Base-by-base conservation (phyloP, 1,140 invertebrate genomes). In the Drepana arcuata region DNA sequence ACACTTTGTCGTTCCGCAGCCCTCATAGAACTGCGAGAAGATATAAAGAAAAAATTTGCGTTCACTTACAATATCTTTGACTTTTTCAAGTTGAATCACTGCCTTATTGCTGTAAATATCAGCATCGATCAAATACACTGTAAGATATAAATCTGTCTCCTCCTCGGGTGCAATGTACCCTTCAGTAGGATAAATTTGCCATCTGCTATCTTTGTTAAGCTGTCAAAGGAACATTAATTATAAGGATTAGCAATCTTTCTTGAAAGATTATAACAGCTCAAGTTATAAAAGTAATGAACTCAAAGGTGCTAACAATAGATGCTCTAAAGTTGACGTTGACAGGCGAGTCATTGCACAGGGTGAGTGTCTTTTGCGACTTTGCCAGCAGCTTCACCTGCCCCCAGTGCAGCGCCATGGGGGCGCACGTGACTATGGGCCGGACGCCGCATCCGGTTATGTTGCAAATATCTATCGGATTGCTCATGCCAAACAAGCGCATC, bases 61-160 rank as follows among this genome's bases (percentile, higher is more conserved):
- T 13, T n/a, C 12, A 64, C 73, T 60, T 38, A 81, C 77, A 34
- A 79, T 75, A 39, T 82, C 78, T 35, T 73, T 82, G 0, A 75
- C 69, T 66, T 67, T 75, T 35, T 82, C 72, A 28, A 82, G 47
- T 23, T 82, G 70, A 34, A 82, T 60, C 6, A 78, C 52, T 11
- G 62, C 69, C 59, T 75, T 82, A 37, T 79, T 82, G 0, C 64
- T 63, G 35, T 78, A 78, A 7, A 40, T 56, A 14, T 62, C 62
- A 10, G 78, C 68, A 33, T 82, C 78, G 15, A 72, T 49, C 15
- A 82, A 50, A 44, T 62, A 72, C 0, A 79, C 34, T 12, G 45
- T 57, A 7, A 79, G 34, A 7, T 27, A n/a, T 23, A 82, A 48
- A 34, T 73, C 67, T 7, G 53, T 53, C 37, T 79, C 72, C 0